A percentile compares a stretch with the other conserved stretches of the same genome.
These are phyloP conservation scores for Heterotilapia buettikoferi DNA, from an alignment of 2,113 vertebrate genomes.

Conservation along the genomic window DNA sequence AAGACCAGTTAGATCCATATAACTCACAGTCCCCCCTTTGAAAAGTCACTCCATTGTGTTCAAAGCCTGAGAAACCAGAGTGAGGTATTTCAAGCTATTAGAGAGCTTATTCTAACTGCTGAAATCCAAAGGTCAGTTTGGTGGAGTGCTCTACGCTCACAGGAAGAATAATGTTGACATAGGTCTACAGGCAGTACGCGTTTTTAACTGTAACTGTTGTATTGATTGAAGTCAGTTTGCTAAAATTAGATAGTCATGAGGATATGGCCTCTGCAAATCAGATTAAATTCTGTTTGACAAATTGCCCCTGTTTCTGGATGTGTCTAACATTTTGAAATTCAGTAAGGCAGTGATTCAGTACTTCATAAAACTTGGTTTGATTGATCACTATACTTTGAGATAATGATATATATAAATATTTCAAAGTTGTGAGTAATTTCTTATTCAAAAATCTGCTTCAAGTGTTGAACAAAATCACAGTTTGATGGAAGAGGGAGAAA, in stretches of 20 bases:
- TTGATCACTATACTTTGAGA: not conserved
- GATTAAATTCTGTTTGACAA: not conserved
- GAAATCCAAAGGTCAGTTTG: constrained; percentile 29
- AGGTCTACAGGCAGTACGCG: not conserved
- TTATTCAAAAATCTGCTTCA: not conserved
- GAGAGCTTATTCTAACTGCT: constrained; percentile 21
- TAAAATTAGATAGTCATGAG: not conserved
- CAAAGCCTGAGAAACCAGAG: constrained; percentile 40
- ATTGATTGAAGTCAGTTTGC: not conserved
- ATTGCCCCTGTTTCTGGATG: not conserved
- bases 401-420: not conserved
- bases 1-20: constrained; percentile 52
- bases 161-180: not conserved
- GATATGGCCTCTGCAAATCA: not conserved
- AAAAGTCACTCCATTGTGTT: constrained; percentile 54
- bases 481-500: not conserved
- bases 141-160: not conserved
- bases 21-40: constrained; percentile 51
- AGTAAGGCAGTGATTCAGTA: not conserved
- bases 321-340: not conserved
- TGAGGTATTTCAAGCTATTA: constrained; percentile 36
- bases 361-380: not conserved
- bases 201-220: not conserved
- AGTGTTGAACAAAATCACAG: constrained; percentile 2
- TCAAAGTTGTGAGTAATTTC: not conserved